phyloP scores from a whole-genome alignment of 2,113 vertebrate species.

The Piaya cayana region DNA sequence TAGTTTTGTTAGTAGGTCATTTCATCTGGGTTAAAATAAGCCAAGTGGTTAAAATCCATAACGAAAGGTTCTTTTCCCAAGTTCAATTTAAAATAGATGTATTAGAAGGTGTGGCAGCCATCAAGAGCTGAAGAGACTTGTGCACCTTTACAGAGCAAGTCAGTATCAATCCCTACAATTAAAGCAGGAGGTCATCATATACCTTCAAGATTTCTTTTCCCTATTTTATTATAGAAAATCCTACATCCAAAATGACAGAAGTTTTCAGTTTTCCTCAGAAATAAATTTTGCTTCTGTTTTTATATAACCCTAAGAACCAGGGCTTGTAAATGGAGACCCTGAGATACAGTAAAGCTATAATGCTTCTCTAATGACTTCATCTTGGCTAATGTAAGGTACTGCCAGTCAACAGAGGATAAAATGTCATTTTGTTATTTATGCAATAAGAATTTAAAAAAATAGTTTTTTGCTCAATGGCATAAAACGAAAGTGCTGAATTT shows the following conservation, averaged over 20 bases:
- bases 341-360: not conserved
- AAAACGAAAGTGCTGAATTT: conserved; percentile 51
- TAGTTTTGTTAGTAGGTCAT: not conserved
- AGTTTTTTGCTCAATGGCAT: conserved; percentile 40
- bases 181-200: not conserved
- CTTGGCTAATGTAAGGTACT: not conserved
- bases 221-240: not conserved
- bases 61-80: not conserved
- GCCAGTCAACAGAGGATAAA: conserved; percentile 43
- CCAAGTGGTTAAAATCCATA: not conserved
- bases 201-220: not conserved
- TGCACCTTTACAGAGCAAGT: not conserved
- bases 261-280: not conserved
- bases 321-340: not conserved
- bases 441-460: not conserved
- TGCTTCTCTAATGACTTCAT: conserved; percentile 27
- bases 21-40: not conserved
- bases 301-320: not conserved
- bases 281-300: not conserved
- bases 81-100: not conserved
- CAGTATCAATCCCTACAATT: not conserved
- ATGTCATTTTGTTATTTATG: conserved; percentile 57
- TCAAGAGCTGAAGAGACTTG: not conserved
- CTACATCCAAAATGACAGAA: not conserved
- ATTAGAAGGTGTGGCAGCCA: not conserved